Conservation (phyloP, 2,888 invertebrate species). For the Catocala nupta region DNA sequence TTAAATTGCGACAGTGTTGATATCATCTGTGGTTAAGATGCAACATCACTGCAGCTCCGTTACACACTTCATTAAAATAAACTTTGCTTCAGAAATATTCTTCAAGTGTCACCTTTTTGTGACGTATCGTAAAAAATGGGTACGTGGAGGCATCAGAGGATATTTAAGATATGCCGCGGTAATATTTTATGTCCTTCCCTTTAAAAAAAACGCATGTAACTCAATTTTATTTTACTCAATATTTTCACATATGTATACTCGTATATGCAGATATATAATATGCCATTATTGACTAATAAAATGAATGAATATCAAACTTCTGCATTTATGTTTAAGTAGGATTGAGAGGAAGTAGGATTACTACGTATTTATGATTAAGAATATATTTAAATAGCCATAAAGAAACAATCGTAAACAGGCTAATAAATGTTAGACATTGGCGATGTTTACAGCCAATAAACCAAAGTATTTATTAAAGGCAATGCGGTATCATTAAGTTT, state of each 20-base stretch:
- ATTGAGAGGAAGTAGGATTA: constrained; percentile 9
- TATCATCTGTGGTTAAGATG: constrained; percentile 32
- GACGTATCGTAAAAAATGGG: no score
- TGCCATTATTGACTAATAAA: no score
- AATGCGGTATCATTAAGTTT: constrained; percentile 46
- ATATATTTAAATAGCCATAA: constrained; percentile 42
- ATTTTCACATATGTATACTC: no score
- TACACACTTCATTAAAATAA: constrained; percentile 7
- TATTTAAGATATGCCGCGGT: no score
- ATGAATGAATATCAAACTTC: no score
- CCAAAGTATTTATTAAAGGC: constrained; percentile 43
- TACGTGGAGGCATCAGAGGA: no score
- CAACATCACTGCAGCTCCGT: constrained; percentile 12
- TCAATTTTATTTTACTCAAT: no score
- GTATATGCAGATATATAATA: no score
- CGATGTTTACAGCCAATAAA: constrained; percentile 56
- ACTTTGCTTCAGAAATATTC: background rate
- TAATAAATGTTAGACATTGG: constrained; percentile 39
- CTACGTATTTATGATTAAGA: constrained; percentile 25
- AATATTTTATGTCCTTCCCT: no score
- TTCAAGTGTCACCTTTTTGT: no score
- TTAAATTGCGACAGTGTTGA: constrained; percentile 48
- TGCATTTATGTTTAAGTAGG: background rate
- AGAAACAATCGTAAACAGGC: constrained; percentile 49
- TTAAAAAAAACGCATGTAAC: no score